Evolutionary conservation across 1,140 invertebrate species (phyloP).

Genomic region (Macrosteles quadrilineatus): DNA sequence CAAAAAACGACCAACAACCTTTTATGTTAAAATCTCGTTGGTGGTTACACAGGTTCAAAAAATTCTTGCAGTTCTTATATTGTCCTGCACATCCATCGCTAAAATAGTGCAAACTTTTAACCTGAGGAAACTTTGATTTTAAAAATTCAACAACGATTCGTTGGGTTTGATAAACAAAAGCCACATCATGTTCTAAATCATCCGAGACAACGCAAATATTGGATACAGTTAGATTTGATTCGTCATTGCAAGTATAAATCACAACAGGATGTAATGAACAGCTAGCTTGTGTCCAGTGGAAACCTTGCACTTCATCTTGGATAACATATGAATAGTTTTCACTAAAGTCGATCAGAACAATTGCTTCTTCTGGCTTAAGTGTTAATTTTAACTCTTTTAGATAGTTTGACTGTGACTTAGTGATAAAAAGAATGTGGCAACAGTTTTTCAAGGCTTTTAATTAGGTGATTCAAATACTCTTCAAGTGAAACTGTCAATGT

Average conservation of each 20-base stretch:
- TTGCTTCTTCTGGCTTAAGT: neutral
- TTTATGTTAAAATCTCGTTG: constrained; percentile 43
- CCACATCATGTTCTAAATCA: too few species aligned
- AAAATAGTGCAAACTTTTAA: constrained; percentile 46
- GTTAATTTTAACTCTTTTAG: neutral
- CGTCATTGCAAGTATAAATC: constrained; percentile 20
- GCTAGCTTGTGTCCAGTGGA: constrained; percentile 37
- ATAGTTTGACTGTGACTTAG: neutral
- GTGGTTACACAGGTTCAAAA: constrained; percentile 44
- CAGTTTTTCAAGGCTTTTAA: neutral
- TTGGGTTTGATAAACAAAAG: constrained; percentile 40
- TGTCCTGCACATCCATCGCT: constrained; percentile 45
- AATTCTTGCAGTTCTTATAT: constrained; percentile 48
- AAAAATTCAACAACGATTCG: constrained; percentile 35
- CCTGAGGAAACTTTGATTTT: constrained; percentile 37
- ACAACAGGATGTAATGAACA: constrained; percentile 36
- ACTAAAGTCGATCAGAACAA: too few species aligned
- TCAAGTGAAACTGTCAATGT: neutral
- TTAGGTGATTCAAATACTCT: neutral
- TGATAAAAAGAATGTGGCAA: neutral
- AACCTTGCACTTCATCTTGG: constrained; percentile 40
- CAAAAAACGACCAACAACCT: constrained; percentile 47
- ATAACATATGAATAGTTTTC: constrained; percentile 41
- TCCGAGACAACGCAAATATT: constrained; percentile 40
- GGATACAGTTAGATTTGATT: neutral